Base-by-base conservation (phyloP, 2,113 vertebrate species). In the Notechis scutatus region DNA sequence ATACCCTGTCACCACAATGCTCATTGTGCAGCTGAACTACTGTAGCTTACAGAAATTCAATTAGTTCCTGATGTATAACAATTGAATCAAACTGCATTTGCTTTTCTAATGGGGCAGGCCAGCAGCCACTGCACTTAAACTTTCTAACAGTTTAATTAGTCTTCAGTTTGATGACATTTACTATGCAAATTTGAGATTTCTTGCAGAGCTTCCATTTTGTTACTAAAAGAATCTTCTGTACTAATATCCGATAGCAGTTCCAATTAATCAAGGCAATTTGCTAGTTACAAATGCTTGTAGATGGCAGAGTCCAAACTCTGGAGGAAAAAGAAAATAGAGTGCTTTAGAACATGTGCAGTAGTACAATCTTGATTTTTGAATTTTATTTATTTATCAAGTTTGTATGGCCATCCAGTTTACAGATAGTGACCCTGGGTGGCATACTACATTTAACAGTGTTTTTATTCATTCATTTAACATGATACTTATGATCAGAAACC, bases 211-310 rank as follows among this genome's bases (percentile, higher is more conserved):
- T 90, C 74, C 55, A 92, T 64, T 92, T 90, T 26, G 54, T 92
- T 92, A 64, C 42, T 89, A 47, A 55, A n/a, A 86, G 4, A 85
- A 47, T 21, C 34, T 11, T 93, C 34, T 56, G 61, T 54, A 81
- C 52, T 64, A 55, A 3, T 92, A 81, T 56, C 39, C 21, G 47
- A 42, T 18, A 54, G 15, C 47, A 86, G 12, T 94, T 64, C 23
- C 26, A 24, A 61, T 23, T 57, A 91, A 85, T 91, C 50, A 87
- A 86, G n/a, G 10, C 86, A 61, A 90, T 93, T 93, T 90, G 42
- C n/a, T 85, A 61, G 87, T 89, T 24, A 64, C 52, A 61, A 89
- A 64, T 86, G 47, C 34, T 92, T 42, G 87, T 21, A 64, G 90
- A 91, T 85, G 64, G 56, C 23, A 93, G 4, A 55, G 24, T 64